Evolutionary conservation across 1,140 invertebrate genomes (phyloP).

Genomic region (Diabrotica virgifera): DNA sequence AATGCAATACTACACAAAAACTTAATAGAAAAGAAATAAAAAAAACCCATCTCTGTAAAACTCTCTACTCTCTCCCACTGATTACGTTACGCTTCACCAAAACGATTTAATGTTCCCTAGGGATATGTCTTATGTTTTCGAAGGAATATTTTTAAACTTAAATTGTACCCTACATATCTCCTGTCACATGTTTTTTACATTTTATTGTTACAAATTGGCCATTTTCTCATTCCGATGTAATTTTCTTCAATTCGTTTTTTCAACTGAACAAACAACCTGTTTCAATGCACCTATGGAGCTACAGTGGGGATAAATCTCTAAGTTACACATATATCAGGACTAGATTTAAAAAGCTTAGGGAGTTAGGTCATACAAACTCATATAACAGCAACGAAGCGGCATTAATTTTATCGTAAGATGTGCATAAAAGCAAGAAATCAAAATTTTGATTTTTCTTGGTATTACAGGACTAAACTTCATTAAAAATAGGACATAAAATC

Average conservation of each 20-base stretch:
- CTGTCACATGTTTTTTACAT: slow-evolving; percentile 24
- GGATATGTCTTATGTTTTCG: slow-evolving; percentile 20
- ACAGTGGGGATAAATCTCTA: background rate
- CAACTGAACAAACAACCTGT: slow-evolving; percentile 8
- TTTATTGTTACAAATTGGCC: slow-evolving; percentile 24
- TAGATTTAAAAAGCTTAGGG: too few relatives aligned
- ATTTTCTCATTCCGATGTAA: slow-evolving; percentile 19
- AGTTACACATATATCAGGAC: too few relatives aligned
- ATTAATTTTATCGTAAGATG: too few relatives aligned
- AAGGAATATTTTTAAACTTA: slow-evolving; percentile 22
- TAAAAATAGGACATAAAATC: too few relatives aligned
- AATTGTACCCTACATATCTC: slow-evolving; percentile 22
- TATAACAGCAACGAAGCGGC: too few relatives aligned
- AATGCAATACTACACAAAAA: too few relatives aligned
- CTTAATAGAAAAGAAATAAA: too few relatives aligned
- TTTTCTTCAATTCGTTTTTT: slow-evolving; percentile 7
- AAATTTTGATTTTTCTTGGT: too few relatives aligned
- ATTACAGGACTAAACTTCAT: too few relatives aligned
- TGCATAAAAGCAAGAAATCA: too few relatives aligned
- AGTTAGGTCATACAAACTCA: too few relatives aligned
- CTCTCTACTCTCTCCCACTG: slow-evolving; percentile 10
- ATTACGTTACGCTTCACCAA: slow-evolving; percentile 20
- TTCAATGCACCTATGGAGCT: slow-evolving; percentile 5
- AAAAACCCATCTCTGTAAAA: background rate
- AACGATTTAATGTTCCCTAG: slow-evolving; percentile 22